Base-by-base conservation (phyloP, 2,113 vertebrate genomes). In the Trinectes maculatus region DNA sequence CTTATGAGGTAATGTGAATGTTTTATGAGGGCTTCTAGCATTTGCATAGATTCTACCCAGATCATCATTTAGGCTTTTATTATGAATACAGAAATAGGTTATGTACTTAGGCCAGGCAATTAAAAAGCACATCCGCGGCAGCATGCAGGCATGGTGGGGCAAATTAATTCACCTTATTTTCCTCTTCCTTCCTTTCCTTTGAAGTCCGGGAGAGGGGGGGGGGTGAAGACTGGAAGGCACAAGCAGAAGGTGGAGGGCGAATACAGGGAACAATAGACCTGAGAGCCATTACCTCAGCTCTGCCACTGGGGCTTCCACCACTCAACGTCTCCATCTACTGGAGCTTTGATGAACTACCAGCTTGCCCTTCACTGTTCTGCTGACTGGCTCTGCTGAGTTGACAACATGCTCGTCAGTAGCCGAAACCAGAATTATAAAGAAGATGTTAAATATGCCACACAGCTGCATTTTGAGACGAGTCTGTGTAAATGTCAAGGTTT, bases 151-250 rank as follows among this genome's bases (percentile, higher is more conserved):
- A 40, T 21, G 9, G 55, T 22, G 57, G 63, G 58, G 56, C 34
- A 59, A 77, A 86, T 88, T 62, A 82, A 88, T 87, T 86, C 85
- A 88, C 85, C 83, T 91, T 86, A 85, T 72, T 89, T 77, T 80
- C 65, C 44, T 25, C 40, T 77, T 86, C 71, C 77, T 83, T 89
- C 75, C 80, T 76, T 46, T 64, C 74, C 85, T 88, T 89, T 91
- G 87, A 91, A 88, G 89, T 89, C 74, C 53, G 19, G 15, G 71
- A 57, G 68, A 57, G 56, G 64, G 55, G 71, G 62, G 57, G 69
- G 59, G 43, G 72, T 72, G 71, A 49, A 72, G 82, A 87, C 85
- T 79, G 76, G 79, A 72, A 83, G 86, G 84, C 79, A 81, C 58
- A 71, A 44, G 54, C 58, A 81, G 73, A 66, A 73, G 71, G 71